Conservation (phyloP, 2,113 vertebrate species). For the Macrotus californicus region DNA sequence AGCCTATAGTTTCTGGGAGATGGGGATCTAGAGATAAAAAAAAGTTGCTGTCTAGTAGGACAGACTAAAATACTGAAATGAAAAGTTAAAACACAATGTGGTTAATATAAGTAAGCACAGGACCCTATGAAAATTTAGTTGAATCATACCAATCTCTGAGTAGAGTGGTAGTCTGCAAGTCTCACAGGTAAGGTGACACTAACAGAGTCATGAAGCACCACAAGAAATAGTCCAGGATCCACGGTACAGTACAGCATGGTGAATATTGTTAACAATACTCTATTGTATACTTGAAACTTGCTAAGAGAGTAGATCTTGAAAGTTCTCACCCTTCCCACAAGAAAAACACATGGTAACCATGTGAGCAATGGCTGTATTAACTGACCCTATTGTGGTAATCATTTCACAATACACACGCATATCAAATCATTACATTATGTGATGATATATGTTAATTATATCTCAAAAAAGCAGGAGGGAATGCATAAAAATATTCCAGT, state of each 20-base stretch:
- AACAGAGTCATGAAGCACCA: not conserved
- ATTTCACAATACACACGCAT: not conserved
- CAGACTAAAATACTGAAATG: not conserved
- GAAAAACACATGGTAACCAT: not conserved
- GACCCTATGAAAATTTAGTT: not conserved
- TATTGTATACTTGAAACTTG: not conserved
- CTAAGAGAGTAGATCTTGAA: not conserved
- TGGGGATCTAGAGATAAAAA: not conserved
- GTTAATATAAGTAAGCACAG: not conserved
- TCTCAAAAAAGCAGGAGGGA: not conserved
- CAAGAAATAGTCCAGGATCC: not conserved
- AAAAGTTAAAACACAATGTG: not conserved
- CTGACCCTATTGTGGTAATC: not conserved
- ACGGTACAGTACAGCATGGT: not conserved
- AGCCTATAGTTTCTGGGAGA: not conserved
- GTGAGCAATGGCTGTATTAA: not conserved
- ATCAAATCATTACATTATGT: not conserved
- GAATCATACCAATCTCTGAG: not conserved
- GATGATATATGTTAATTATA: not conserved
- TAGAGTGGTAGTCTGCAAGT: not conserved
- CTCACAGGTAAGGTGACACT: not conserved
- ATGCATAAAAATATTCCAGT: not conserved
- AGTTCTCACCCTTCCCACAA: not conserved
- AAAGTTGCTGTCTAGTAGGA: not conserved
- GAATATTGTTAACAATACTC: not conserved